Base-by-base conservation (phyloP, 1,140 invertebrate genomes). In the Tetramorium alpestre region DNA sequence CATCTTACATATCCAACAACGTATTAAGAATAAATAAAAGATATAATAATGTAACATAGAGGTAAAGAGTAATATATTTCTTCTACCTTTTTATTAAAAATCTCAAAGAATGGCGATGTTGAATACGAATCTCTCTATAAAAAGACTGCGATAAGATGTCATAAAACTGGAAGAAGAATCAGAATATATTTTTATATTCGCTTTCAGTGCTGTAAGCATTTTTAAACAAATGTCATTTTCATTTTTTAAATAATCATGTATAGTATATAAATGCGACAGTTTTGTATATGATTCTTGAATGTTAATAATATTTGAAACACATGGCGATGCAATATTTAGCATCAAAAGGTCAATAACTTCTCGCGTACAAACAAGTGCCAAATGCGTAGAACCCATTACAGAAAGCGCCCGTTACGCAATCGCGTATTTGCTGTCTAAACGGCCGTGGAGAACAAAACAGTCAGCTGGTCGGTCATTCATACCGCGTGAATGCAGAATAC, bases 381-480 rank as follows among this genome's bases (percentile, higher is more conserved):
- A 70, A 33, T 56, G 65, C 33, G 44, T 41, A 38, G 28, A 51
- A 65, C 13, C 65, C 16, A 75, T 69, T 85, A 77, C 67, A 13
- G 51, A 49, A 69, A 47, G 44, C 22, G 13, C 16, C 56, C 33
- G 44, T 82, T 44, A 38, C 76, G 25, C 22, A 51, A 87, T 67
- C 69, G 58, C 67, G 69, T 80, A 73, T 58, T 33, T 13, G 18
- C n/a, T 2, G n/a, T 72, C 54, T 60, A 60, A 73, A 73, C 54
- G 2, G n/a, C 16, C 3, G 4, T 8, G 58, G 7, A 87, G 33
- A 85, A 58, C 76, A 56, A 72, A 72, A 41, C 65, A 73, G 72
- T 88, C 72, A 78, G 78, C 65, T 60, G 58, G 13, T 41, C 58
- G 44, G 44, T 41, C 77, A 87, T 87, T 87, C 85, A 87, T 87